Evolutionary conservation across 2,888 invertebrate species (phyloP).

Genomic region (Endotricha flammealis): DNA sequence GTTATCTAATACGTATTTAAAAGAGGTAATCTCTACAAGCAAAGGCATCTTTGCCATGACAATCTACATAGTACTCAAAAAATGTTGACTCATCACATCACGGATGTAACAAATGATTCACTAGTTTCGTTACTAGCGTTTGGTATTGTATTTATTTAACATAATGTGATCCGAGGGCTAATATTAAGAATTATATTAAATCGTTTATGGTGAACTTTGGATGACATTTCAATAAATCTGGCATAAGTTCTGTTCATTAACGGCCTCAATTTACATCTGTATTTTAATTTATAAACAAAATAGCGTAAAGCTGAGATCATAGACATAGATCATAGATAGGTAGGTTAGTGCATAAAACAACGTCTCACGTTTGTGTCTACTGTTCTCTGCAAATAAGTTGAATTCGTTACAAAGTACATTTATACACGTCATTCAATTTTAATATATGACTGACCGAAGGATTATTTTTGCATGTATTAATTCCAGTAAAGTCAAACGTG

Average conservation of each 20-base stretch:
- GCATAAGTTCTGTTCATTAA: too few species aligned
- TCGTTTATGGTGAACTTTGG: too few species aligned
- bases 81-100: slow-evolving; percentile 6
- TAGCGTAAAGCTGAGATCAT: slow-evolving; percentile 59
- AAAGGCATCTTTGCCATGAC: too few species aligned
- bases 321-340: slow-evolving; percentile 54
- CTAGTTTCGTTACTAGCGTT: not conserved
- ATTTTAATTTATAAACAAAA: too few species aligned
- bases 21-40: too few species aligned
- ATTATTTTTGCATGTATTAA: slow-evolving; percentile 22
- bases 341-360: slow-evolving; percentile 31
- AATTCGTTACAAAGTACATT: slow-evolving; percentile 14
- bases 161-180: too few species aligned
- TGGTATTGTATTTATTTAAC: too few species aligned
- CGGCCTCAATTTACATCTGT: too few species aligned
- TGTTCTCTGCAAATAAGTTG: slow-evolving; percentile 19
- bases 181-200: too few species aligned
- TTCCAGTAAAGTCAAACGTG: slow-evolving; percentile 19
- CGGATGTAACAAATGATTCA: slow-evolving; percentile 11
- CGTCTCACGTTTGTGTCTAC: slow-evolving; percentile 14
- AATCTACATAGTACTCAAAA: not conserved
- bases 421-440: slow-evolving; percentile 22
- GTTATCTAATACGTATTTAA: too few species aligned
- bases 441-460: slow-evolving; percentile 19
- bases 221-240: too few species aligned